Percentiles rank a stretch among this genome's conserved stretches.
Evolutionary conservation across 2,797 vertebrate genomes (phyloP).

Genomic region (Coendou prehensilis): DNA sequence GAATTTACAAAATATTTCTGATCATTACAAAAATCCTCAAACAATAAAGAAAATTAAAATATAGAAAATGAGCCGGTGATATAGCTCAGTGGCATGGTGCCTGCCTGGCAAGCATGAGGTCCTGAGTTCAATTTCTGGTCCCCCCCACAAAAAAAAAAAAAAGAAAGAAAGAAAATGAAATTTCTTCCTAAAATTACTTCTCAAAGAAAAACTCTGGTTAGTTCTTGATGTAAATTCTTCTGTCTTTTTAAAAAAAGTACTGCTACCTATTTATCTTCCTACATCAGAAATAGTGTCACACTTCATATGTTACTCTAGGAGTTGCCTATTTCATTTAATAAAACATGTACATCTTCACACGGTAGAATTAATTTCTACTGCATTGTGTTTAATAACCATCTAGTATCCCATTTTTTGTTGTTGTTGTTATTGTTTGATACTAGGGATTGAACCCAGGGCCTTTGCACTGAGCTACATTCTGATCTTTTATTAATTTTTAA

Average conservation of each 20-base stretch:
- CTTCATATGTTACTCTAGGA: not conserved
- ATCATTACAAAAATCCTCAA: not conserved
- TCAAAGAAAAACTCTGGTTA: not conserved
- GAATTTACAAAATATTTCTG: not conserved
- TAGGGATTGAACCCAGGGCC: not conserved
- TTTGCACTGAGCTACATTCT: not conserved
- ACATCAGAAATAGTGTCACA: not conserved
- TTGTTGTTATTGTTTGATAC: not conserved
- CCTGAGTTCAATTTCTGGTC: too few relatives aligned
- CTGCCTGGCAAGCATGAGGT: too few relatives aligned
- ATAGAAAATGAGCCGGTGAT: not conserved
- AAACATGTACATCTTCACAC: not conserved
- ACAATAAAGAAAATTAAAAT: not conserved
- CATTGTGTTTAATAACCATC: not conserved
- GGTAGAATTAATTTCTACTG: not conserved
- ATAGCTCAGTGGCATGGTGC: too few relatives aligned
- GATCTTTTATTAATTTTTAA: not conserved
- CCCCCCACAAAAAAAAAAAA: too few relatives aligned
- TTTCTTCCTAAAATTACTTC: not conserved
- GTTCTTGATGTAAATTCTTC: too few relatives aligned
- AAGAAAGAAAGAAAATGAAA: not conserved
- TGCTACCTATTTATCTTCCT: not conserved
- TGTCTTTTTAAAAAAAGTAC: not conserved
- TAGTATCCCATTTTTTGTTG: not conserved
- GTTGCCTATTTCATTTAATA: not conserved